These are phyloP conservation scores for Micrasema longulum DNA, from an alignment of 1,140 invertebrate genomes.

Conservation along the genomic window DNA sequence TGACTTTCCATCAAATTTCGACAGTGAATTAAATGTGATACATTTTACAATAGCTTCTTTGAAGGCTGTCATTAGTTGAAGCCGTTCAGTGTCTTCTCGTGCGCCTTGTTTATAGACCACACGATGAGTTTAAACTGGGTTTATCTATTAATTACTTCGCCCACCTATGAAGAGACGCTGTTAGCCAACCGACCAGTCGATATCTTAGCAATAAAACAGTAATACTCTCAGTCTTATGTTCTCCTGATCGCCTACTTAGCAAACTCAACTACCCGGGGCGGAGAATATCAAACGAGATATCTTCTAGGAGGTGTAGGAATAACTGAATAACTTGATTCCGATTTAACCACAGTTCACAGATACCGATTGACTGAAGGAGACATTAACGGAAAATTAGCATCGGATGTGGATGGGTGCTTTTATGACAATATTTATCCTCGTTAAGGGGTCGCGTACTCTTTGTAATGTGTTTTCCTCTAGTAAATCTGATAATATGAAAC, in stretches of 20 bases:
- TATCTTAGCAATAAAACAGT: constrained; percentile 40
- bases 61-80: no score
- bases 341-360: constrained; percentile 14
- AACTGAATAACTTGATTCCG: constrained; percentile 28
- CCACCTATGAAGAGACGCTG: constrained; percentile 44
- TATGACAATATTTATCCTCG: no score
- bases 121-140: constrained; percentile 43
- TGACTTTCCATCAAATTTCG: no score
- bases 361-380: neutral
- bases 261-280: constrained; percentile 14
- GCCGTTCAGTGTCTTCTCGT: neutral
- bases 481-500: no score
- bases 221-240: constrained; percentile 17
- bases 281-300: constrained; percentile 18
- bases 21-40: no score
- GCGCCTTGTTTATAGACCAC: constrained; percentile 36
- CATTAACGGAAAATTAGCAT: constrained; percentile 4
- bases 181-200: constrained; percentile 16
- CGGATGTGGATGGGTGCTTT: neutral
- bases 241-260: constrained; percentile 36
- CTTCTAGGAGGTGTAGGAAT: constrained; percentile 21
- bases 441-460: no score
- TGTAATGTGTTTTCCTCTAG: no score
- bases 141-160: constrained; percentile 53
- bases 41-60: no score